These are phyloP conservation scores for Callipepla californica DNA, from an alignment of 2,113 vertebrate genomes.

Conservation along the genomic window DNA sequence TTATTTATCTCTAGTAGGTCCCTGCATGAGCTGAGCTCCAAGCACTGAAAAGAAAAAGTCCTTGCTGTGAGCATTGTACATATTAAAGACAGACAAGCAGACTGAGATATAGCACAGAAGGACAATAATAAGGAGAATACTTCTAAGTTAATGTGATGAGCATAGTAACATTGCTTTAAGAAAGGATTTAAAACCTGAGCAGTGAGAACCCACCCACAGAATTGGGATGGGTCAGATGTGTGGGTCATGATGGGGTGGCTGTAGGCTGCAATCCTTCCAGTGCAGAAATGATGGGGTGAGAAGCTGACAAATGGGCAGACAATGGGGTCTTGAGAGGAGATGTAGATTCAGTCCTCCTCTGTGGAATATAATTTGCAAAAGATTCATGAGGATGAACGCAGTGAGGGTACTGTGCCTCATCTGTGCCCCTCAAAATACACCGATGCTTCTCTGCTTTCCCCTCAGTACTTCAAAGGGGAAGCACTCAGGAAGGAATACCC, in stretches of 20 bases:
- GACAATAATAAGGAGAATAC: not conserved
- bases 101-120: not conserved
- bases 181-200: not conserved
- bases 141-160: not conserved
- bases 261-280: not conserved
- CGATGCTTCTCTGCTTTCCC: not conserved
- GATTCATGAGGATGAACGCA: not conserved
- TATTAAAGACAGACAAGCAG: not conserved
- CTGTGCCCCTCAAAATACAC: not conserved
- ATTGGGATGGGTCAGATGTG: not conserved
- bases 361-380: not conserved
- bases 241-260: not conserved
- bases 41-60: not conserved
- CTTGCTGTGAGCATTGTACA: not conserved
- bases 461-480: not conserved
- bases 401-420: not conserved
- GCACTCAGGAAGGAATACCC: not conserved
- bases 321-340: not conserved
- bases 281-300: not conserved
- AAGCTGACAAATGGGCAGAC: not conserved
- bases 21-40: not conserved
- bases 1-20: conserved; percentile 9
- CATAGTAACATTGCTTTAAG: not conserved
- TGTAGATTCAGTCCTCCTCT: conserved; percentile 1
- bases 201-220: not conserved